These are phyloP conservation scores for Entomobrya multifasciata DNA, from an alignment of 2,888 invertebrate species.

Conservation along the genomic window DNA sequence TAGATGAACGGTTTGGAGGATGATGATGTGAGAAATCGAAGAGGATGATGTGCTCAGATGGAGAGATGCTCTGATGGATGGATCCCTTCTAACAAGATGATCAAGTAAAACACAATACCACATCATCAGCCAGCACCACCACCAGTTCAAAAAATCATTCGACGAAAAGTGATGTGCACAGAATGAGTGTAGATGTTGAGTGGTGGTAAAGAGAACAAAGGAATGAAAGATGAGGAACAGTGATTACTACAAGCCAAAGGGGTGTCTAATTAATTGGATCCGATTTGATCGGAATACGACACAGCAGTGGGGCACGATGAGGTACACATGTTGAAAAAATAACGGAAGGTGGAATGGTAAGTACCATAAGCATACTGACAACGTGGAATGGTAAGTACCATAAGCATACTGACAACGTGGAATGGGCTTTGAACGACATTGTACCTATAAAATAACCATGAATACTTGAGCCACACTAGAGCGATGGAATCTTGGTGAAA, in stretches of 20 bases:
- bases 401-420: too few species aligned
- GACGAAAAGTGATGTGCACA: not conserved
- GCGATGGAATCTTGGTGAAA: conserved; percentile 71
- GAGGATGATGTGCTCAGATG: conserved; percentile 31
- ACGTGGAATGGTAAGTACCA: conserved; percentile 6
- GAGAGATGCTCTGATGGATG: conserved; percentile 36
- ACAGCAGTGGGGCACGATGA: conserved; percentile 62
- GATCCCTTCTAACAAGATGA: conserved; percentile 65
- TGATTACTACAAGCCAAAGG: conserved; percentile 77
- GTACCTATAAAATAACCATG: not conserved
- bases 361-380: conserved; percentile 3
- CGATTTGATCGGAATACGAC: conserved; percentile 77
- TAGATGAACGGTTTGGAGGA: not conserved
- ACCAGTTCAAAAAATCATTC: conserved; percentile 5
- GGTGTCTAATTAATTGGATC: conserved; percentile 80
- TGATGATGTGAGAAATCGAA: conserved; percentile 59
- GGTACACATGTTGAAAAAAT: conserved; percentile 36
- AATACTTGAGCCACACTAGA: not conserved
- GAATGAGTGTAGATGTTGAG: not conserved
- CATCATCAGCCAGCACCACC: not conserved
- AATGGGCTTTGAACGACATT: too few species aligned
- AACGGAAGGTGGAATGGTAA: conserved; percentile 28
- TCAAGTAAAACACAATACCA: conserved; percentile 49
- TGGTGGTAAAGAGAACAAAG: conserved; percentile 58
- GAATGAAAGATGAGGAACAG: conserved; percentile 63